Conservation (phyloP, 2,113 vertebrate species). For the Uropsilus gracilis region DNA sequence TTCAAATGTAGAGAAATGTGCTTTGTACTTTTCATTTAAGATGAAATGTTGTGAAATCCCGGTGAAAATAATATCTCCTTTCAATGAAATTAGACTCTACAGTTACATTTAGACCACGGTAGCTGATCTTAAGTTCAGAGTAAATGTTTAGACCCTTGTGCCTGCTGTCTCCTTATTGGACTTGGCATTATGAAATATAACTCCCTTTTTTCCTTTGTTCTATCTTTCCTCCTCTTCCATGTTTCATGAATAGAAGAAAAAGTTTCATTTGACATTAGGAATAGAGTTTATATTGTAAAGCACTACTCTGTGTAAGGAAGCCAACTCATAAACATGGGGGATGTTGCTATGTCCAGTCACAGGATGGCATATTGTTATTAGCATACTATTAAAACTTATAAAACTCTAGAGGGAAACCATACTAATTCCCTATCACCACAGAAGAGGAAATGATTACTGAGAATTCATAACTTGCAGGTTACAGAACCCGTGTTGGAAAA, state of each 20-base stretch:
- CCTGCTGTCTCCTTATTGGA: not conserved
- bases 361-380: not conserved
- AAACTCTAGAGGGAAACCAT: not conserved
- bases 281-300: not conserved
- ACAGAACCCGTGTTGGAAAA: not conserved
- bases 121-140: not conserved
- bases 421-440: not conserved
- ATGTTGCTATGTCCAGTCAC: not conserved
- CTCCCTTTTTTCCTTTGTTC: not conserved
- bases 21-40: not conserved
- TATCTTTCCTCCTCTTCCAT: not conserved
- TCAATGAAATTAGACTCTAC: not conserved
- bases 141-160: not conserved
- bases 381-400: not conserved
- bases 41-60: not conserved
- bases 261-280: not conserved
- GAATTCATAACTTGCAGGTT: not conserved
- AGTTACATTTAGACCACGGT: not conserved
- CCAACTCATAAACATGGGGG: not conserved
- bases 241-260: not conserved
- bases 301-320: not conserved
- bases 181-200: not conserved
- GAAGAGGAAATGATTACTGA: not conserved
- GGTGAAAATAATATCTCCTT: not conserved
- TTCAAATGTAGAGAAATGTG: not conserved